Conservation (phyloP, 2,888 invertebrate species). For the Philopedon plagiatum region DNA sequence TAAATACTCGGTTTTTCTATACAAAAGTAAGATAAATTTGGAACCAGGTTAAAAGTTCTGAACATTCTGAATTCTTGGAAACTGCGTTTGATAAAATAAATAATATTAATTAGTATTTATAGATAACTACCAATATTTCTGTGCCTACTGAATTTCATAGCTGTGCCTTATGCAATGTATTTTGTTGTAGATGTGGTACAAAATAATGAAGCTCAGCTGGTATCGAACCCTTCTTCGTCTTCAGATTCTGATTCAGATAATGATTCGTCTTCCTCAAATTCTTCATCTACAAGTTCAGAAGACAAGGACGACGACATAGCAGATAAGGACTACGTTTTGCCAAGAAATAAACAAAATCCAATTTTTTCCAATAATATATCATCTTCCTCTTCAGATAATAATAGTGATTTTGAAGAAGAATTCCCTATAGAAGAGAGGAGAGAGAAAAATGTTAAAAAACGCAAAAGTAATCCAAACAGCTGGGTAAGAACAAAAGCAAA, state of each 20-base stretch:
- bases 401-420: not conserved
- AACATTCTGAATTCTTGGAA: too few species aligned
- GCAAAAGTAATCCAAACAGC: not conserved
- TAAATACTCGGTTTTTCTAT: too few species aligned
- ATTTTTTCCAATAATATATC: not conserved
- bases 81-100: too few species aligned
- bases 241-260: not conserved
- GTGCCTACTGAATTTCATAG: too few species aligned
- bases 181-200: too few species aligned
- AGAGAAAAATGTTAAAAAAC: not conserved
- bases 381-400: not conserved
- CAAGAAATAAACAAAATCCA: not conserved
- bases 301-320: constrained; percentile 9
- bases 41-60: too few species aligned
- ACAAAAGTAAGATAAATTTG: too few species aligned
- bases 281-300: constrained; percentile 10
- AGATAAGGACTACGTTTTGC: constrained; percentile 8
- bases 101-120: too few species aligned
- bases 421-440: not conserved
- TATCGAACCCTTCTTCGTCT: not conserved
- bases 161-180: too few species aligned
- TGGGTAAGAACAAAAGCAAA: constrained; percentile 8
- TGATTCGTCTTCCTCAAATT: not conserved
- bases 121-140: too few species aligned
- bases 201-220: too few species aligned